Percentiles rank a stretch among this genome's conserved stretches.
These are phyloP conservation scores for Osmerus mordax DNA, from an alignment of 2,113 vertebrate species.

Conservation along the genomic window DNA sequence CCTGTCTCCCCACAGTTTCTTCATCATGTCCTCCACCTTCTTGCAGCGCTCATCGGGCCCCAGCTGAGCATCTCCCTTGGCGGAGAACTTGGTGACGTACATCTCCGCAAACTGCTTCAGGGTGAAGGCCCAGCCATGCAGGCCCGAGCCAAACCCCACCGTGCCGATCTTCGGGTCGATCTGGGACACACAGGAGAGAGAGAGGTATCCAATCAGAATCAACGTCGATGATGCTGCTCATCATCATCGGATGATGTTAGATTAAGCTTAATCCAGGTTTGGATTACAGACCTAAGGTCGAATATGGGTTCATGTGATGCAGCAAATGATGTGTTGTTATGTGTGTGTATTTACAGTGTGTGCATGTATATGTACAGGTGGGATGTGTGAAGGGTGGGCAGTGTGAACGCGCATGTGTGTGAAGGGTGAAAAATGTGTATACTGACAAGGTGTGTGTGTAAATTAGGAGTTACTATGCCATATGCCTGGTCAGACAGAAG, in stretches of 20 bases:
- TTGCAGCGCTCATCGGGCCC: constrained; percentile 78
- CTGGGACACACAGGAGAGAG: constrained; percentile 51
- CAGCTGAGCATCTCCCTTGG: constrained; percentile 85
- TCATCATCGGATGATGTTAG: not conserved
- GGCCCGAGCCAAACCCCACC: constrained; percentile 93
- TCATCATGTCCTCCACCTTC: constrained; percentile 99
- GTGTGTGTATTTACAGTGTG: no score
- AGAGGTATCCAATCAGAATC: not conserved
- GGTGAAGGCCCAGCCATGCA: constrained; percentile 97
- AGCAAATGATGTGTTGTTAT: no score
- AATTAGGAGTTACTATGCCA: not conserved
- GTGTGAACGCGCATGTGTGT: no score
- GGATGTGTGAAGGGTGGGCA: no score
- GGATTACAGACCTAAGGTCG: no score
- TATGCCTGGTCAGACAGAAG: constrained; percentile 69
- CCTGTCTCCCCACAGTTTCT: constrained; percentile 91
- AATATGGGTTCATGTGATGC: no score
- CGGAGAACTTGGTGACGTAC: constrained; percentile 91
- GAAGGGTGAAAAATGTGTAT: no score
- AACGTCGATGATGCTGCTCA: not conserved
- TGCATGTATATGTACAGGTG: no score
- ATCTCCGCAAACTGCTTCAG: constrained; percentile 98
- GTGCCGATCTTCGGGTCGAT: constrained; percentile 88
- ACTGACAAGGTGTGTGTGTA: no score
- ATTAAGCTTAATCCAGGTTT: no score